These are phyloP conservation scores for Drosophila helvetica DNA, from an alignment of 2,888 invertebrate species.

Conservation along the genomic window DNA sequence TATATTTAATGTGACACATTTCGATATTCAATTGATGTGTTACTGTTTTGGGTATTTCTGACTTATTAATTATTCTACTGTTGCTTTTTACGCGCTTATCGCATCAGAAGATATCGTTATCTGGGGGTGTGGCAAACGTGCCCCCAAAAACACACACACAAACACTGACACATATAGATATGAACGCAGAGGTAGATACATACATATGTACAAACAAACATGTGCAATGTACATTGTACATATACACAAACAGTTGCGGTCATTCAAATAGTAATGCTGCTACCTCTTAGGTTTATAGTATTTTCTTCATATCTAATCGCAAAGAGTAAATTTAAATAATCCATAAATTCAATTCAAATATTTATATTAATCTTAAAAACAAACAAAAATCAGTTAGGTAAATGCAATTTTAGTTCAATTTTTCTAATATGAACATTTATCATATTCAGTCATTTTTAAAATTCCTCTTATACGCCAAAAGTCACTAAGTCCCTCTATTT, in stretches of 20 bases:
- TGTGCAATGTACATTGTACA: no score
- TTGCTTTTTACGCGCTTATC: constrained; percentile 21
- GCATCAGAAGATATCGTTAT: constrained; percentile 21
- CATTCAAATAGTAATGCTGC: no score
- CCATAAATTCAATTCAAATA: no score
- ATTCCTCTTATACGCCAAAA: no score
- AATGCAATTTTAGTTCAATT: no score
- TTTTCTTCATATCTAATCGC: neutral
- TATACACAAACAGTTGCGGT: neutral
- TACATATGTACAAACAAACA: constrained; percentile 14
- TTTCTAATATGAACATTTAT: no score
- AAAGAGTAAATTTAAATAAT: no score
- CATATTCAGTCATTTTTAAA: no score
- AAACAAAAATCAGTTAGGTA: no score
- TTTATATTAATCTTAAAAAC: no score
- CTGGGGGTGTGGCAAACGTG: constrained; percentile 35
- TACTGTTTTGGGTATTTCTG: constrained; percentile 1
- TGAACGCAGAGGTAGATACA: neutral
- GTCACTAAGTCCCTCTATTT: no score
- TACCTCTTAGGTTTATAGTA: no score
- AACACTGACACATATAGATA: neutral
- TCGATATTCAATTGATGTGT: constrained; percentile 7
- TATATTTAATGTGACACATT: constrained; percentile 5
- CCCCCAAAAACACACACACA: constrained; percentile 31
- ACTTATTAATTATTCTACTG: constrained; percentile 16